Conservation (phyloP, 2,113 vertebrate species). For the Calyptomena viridis region DNA sequence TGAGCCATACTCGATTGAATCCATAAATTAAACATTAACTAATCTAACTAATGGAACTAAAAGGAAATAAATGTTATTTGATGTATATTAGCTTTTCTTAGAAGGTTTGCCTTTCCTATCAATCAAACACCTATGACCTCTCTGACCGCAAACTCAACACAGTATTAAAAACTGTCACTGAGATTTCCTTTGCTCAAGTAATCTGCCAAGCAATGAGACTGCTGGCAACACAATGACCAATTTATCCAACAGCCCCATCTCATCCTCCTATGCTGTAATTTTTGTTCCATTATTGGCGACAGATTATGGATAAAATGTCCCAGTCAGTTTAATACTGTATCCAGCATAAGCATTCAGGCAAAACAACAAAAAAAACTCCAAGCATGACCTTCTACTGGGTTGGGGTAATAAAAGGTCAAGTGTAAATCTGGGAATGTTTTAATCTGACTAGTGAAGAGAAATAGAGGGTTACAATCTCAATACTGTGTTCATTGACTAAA, state of each 20-base stretch:
- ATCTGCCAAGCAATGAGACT: not conserved
- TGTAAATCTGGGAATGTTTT: not conserved
- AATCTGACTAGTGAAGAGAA: not conserved
- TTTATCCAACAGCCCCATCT: not conserved
- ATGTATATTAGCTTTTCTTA: slow-evolving; percentile 56
- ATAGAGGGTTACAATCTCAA: not conserved
- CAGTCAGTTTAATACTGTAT: not conserved
- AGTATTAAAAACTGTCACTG: not conserved
- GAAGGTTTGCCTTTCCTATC: slow-evolving; percentile 19
- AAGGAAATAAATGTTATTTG: slow-evolving; percentile 36
- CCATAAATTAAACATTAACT: slow-evolving; percentile 54
- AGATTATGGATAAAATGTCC: not conserved
- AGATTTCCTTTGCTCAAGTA: slow-evolving; percentile 11
- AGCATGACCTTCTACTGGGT: not conserved
- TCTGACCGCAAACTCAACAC: not conserved
- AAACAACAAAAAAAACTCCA: not conserved
- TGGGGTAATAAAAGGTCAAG: not conserved
- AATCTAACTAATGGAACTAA: slow-evolving; percentile 55
- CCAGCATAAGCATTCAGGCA: not conserved
- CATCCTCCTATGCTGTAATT: not conserved
- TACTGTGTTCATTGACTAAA: not conserved
- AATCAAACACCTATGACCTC: not conserved
- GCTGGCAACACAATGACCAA: not conserved
- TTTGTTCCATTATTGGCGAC: not conserved
- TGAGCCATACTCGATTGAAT: slow-evolving; percentile 5